These are phyloP conservation scores for Drosophila emarginata DNA, from an alignment of 2,888 invertebrate genomes.

Conservation along the genomic window DNA sequence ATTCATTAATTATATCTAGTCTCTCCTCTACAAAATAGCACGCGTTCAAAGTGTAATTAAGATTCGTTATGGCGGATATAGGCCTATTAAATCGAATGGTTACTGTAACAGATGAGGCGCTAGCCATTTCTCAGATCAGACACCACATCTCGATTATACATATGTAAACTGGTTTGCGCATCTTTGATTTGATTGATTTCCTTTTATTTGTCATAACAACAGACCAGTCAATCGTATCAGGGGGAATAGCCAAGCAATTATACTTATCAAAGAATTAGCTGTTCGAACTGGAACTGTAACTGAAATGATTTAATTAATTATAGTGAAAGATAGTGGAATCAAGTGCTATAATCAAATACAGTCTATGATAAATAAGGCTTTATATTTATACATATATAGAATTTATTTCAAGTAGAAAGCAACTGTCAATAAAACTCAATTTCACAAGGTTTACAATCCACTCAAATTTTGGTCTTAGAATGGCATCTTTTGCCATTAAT, in stretches of 20 bases:
- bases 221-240: not conserved
- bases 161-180: slow-evolving; percentile 1
- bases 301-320: slow-evolving; percentile 52
- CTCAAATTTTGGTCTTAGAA: too few relatives aligned
- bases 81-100: slow-evolving; percentile 53
- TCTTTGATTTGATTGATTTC: slow-evolving; percentile 61
- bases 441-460: too few relatives aligned
- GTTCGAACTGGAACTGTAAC: slow-evolving; percentile 24
- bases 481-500: too few relatives aligned
- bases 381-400: too few relatives aligned
- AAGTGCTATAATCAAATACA: not conserved
- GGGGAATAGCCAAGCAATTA: slow-evolving; percentile 35
- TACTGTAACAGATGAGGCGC: slow-evolving; percentile 41
- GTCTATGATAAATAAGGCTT: not conserved
- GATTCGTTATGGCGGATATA: slow-evolving; percentile 70
- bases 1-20: slow-evolving; percentile 64
- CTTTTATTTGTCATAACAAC: slow-evolving; percentile 14
- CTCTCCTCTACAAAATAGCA: slow-evolving; percentile 36
- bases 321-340: not conserved
- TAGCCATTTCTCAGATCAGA: not conserved
- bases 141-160: slow-evolving; percentile 12
- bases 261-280: slow-evolving; percentile 14
- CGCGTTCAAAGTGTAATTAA: slow-evolving; percentile 65
- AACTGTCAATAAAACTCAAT: too few relatives aligned
- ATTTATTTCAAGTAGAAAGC: too few relatives aligned